phyloP scores from a whole-genome alignment of 2,113 vertebrate species.

The Phrynocephalus versicolor region DNA sequence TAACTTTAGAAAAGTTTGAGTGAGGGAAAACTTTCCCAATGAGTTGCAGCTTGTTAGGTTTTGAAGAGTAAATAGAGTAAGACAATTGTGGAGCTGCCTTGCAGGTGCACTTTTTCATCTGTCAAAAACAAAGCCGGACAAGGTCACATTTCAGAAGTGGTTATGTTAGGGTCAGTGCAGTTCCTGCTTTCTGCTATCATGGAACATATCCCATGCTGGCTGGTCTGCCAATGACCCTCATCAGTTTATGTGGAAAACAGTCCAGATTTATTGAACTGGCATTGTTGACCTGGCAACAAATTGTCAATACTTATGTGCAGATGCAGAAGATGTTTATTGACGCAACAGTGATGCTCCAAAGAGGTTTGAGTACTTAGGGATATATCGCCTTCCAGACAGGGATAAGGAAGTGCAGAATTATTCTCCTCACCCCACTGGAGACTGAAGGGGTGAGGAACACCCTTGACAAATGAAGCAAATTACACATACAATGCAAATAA shows the following conservation, averaged over 20 bases:
- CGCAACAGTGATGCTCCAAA: not conserved
- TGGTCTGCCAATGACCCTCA: not conserved
- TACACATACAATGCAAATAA: no score
- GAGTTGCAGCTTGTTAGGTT: not conserved
- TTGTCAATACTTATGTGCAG: not conserved
- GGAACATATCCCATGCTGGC: not conserved
- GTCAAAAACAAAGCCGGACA: not conserved
- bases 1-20: not conserved
- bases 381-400: no score
- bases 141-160: not conserved
- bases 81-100: not conserved
- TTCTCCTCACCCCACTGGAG: no score
- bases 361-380: not conserved
- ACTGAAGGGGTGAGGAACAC: no score
- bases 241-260: not conserved
- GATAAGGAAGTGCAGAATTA: no score
- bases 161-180: conserved; percentile 12
- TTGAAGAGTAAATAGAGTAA: not conserved
- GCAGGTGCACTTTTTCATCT: not conserved
- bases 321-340: not conserved
- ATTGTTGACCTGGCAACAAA: not conserved
- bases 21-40: conserved; percentile 23
- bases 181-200: not conserved
- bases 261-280: not conserved
- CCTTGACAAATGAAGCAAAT: no score